Base-by-base conservation (phyloP, 2,797 vertebrate genomes). In the Myripristis murdjan region DNA sequence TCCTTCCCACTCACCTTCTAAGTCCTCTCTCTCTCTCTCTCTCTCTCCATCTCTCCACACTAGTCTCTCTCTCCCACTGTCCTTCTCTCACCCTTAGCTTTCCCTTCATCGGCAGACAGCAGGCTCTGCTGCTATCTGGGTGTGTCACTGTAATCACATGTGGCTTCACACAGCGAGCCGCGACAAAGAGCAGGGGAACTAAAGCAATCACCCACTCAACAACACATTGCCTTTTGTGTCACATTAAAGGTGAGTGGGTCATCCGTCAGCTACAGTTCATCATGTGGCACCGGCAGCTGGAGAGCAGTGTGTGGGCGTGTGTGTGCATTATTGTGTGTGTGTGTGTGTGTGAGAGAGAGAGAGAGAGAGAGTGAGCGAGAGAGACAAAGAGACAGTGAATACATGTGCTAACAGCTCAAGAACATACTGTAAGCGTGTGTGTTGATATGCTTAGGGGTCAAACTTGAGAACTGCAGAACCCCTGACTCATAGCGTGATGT, bases 161-260 rank as follows among this genome's bases (percentile, higher is more conserved):
- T 77, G 74, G 75, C 56, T 74, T 76, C 74, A 61, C 77, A 79
- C 67, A 43, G 78, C 1, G 18, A 61, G 35, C 56, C n/a, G 26
- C 47, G 47, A 58, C 57, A 64, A 58, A 69, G 47, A 82, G 68
- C 58, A 61, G 37, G 41, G 57, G 18, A 64, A 64, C 71, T 31
- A 62, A 84, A 78, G 80, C 70, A 73, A 81, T 86, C 75, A 63
- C 15, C 64, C 22, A 14, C 47, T 73, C 73, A 57, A 63, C 8
- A 55, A 77, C 76, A 79, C 66, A 7, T 68, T 58, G 64, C 70
- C 70, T 87, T 85, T 63, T 60, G 70, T 75, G 83, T 79, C 66
- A 66, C 22, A 43, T 60, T 77, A 78, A 73, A 87, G 74, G 85
- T 82, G 71, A 77, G 64, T 24, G 72, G 86, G 86, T 84, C 80